phyloP scores from a whole-genome alignment of 2,797 vertebrate genomes.

The Ispidina picta region DNA sequence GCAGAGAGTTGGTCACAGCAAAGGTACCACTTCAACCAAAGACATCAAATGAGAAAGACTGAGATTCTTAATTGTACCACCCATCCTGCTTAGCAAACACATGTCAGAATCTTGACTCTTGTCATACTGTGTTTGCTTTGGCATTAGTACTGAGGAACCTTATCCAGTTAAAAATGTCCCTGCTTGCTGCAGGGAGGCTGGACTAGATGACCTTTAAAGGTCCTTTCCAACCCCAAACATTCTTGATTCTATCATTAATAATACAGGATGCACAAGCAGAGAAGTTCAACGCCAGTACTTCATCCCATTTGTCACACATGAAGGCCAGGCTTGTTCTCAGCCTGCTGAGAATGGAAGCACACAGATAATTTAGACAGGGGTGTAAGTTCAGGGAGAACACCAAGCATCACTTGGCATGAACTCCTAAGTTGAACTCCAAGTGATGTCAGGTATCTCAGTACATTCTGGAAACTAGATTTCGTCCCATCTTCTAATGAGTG shows the following conservation, averaged over 20 bases:
- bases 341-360: neutral
- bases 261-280: neutral
- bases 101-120: neutral
- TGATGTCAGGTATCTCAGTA: neutral
- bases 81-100: neutral
- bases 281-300: neutral
- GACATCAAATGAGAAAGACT: neutral
- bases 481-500: neutral
- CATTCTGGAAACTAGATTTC: neutral
- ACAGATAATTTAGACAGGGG: neutral
- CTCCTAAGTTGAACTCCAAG: neutral
- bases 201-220: neutral
- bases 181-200: neutral
- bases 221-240: neutral
- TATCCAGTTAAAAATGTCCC: neutral
- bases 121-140: neutral
- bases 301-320: neutral
- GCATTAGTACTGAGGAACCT: neutral
- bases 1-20: neutral
- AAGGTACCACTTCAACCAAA: neutral
- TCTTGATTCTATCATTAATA: neutral
- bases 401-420: neutral
- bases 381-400: neutral
- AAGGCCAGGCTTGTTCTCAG: neutral
- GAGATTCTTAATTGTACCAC: neutral